Base-by-base conservation (phyloP, 2,888 invertebrate species). In the Smittia aterrima region DNA sequence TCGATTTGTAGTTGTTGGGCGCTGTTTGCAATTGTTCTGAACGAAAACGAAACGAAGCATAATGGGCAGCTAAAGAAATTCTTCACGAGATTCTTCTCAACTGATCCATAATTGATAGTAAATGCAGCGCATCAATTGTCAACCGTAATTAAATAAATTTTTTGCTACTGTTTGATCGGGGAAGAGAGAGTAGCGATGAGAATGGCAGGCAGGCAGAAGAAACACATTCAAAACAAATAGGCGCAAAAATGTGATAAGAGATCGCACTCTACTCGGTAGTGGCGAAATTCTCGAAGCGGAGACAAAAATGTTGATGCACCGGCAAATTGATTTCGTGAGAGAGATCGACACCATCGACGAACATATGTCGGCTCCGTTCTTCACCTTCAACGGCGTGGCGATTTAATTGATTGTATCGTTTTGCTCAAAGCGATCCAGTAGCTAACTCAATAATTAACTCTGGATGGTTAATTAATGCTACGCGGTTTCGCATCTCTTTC, bases 71-170 rank as follows among this genome's bases (percentile, higher is more conserved):
- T 6, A 58, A 58, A 4, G 58, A 58, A 58, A 27, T 24, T 25
- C 64, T 25, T 22, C 7, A 64, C 22, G n/a, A 25, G 25, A 64
- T 64, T 64, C 25, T n/a, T 3, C n/a, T 54, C 25, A 22, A 54
- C 58, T 72, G 72, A 72, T 72, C 72, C 72, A 72, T 72, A 72
- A 72, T 72, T 72, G 72, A 72, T 72, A 72, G 72, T 58, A 62
- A 72, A 71, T 25, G 47, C 18, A 25, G 27, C 53, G 25, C 70
- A 71, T 54, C 70, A 71, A 71, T 71, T 71, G 70, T 71, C 70
- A 71, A 71, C 54, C 24, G 54, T 71, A 71, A 71, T 71, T 71
- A 71, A 71, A 71, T 71, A 71, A 71, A 71, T 71, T 71, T n/a
- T 71, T 11, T 24, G 47, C 24, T 32, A 13, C 38, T 13, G 38